These are phyloP conservation scores for Drosophila eugracilis DNA, from an alignment of 1,140 invertebrate species.

Conservation along the genomic window DNA sequence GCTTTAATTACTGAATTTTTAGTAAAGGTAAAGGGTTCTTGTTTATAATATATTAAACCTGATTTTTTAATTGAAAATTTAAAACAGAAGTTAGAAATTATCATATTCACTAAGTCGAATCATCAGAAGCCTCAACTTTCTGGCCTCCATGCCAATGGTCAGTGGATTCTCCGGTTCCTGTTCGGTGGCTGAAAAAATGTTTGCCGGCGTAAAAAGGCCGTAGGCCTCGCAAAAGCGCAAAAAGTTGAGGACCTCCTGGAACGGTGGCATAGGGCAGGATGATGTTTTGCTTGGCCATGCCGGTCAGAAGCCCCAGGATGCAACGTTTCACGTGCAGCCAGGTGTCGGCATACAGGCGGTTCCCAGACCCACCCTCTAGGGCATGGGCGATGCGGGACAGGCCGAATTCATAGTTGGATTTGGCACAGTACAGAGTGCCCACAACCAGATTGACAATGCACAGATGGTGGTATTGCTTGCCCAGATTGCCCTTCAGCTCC, in stretches of 20 bases:
- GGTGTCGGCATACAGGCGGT: slow-evolving; percentile 93
- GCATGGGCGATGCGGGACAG: slow-evolving; percentile 93
- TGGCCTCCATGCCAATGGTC: slow-evolving; percentile 82
- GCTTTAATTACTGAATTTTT: no score
- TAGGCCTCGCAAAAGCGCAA: slow-evolving; percentile 93
- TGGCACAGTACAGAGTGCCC: slow-evolving; percentile 98
- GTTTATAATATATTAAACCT: no score
- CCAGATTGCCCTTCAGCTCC: slow-evolving; percentile 95
- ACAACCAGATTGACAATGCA: slow-evolving; percentile 99
- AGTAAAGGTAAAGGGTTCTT: no score
- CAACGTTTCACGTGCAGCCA: slow-evolving; percentile 98
- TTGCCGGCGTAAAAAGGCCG: slow-evolving; percentile 80
- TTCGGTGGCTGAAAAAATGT: slow-evolving; percentile 73
- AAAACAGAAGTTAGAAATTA: slow-evolving; percentile 14
- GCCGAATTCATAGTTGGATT: slow-evolving; percentile 99
- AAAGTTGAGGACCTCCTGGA: slow-evolving; percentile 95
- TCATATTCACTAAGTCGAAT: slow-evolving; percentile 82
- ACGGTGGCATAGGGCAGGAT: slow-evolving; percentile 93
- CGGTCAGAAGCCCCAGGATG: slow-evolving; percentile 95
- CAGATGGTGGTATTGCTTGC: slow-evolving; percentile 98
- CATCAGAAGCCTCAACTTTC: slow-evolving; percentile 72
- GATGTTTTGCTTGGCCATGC: slow-evolving; percentile 95
- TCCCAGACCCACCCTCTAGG: slow-evolving; percentile 79
- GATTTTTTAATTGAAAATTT: neutral
- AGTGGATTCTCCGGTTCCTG: slow-evolving; percentile 72